These are phyloP conservation scores for Leptopterna dolabrata DNA, from an alignment of 2,888 invertebrate genomes.

Conservation along the genomic window DNA sequence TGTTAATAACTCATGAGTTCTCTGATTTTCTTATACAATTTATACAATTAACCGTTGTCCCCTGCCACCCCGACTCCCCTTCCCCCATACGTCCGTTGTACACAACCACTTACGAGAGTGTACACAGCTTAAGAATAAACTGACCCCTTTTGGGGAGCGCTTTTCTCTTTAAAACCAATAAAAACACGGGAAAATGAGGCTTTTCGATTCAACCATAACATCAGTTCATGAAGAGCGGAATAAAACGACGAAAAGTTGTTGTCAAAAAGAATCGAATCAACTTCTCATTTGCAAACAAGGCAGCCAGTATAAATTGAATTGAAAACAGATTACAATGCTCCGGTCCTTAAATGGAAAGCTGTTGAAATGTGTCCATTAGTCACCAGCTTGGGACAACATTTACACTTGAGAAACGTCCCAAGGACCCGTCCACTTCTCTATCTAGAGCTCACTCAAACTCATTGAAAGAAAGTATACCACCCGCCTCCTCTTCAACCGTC, in stretches of 20 bases:
- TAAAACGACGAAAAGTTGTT: not conserved
- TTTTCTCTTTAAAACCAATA: not conserved
- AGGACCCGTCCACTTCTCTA: not conserved
- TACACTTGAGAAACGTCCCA: conserved; percentile 1
- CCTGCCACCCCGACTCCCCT: too few species aligned
- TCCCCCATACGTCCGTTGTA: not conserved
- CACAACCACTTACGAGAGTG: not conserved
- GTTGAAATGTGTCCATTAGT: conserved; percentile 10
- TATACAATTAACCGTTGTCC: too few species aligned
- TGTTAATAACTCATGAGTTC: too few species aligned
- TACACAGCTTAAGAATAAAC: not conserved
- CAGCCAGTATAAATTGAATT: not conserved
- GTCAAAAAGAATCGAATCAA: not conserved
- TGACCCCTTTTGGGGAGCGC: not conserved
- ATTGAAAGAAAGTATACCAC: not conserved
- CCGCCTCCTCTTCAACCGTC: not conserved
- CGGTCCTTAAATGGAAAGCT: not conserved
- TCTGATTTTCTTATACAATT: too few species aligned
- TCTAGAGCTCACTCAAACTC: not conserved
- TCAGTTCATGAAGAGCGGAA: not conserved
- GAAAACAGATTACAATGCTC: conserved; percentile 1
- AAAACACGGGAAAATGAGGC: not conserved
- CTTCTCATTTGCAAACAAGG: not conserved
- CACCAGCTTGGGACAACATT: conserved; percentile 11
- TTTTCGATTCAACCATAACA: not conserved